Percentiles rank a stretch among this genome's conserved stretches.
Evolutionary conservation across 2,888 invertebrate genomes (phyloP).

Genomic region (Chironomus tentans): DNA sequence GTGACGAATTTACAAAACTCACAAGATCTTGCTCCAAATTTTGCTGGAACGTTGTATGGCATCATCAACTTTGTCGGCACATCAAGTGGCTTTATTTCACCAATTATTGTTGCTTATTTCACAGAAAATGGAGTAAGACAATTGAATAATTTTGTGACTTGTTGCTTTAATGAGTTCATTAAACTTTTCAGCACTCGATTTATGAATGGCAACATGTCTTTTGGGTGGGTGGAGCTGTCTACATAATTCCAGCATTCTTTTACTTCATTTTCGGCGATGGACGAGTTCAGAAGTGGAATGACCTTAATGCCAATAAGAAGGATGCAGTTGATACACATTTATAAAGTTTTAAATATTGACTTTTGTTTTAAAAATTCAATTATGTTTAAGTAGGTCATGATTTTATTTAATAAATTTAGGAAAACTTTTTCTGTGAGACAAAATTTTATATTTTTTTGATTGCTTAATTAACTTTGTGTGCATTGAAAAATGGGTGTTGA

Average conservation of each 20-base stretch:
- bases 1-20: constrained; percentile 53
- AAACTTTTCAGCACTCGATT: constrained; percentile 57
- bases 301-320: constrained; percentile 32
- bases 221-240: constrained; percentile 59
- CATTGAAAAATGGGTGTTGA: constrained; percentile 52
- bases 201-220: constrained; percentile 67
- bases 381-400: background rate
- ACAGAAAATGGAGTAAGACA: constrained; percentile 46
- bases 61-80: constrained; percentile 65
- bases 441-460: no score
- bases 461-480: background rate
- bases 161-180: background rate
- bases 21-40: constrained; percentile 66
- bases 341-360: background rate
- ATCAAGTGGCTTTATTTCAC: constrained; percentile 61
- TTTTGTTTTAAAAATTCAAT: background rate
- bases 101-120: constrained; percentile 55
- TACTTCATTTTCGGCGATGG: constrained; percentile 64
- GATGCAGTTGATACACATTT: constrained; percentile 28
- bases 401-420: background rate
- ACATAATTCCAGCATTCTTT: constrained; percentile 57
- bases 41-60: constrained; percentile 62
- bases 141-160: background rate
- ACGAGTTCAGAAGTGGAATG: constrained; percentile 64
- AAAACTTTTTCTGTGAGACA: background rate